A percentile compares a stretch with the other conserved stretches of the same genome.
Conservation (phyloP, 2,888 invertebrate species). For the Saturnia pavonia region DNA sequence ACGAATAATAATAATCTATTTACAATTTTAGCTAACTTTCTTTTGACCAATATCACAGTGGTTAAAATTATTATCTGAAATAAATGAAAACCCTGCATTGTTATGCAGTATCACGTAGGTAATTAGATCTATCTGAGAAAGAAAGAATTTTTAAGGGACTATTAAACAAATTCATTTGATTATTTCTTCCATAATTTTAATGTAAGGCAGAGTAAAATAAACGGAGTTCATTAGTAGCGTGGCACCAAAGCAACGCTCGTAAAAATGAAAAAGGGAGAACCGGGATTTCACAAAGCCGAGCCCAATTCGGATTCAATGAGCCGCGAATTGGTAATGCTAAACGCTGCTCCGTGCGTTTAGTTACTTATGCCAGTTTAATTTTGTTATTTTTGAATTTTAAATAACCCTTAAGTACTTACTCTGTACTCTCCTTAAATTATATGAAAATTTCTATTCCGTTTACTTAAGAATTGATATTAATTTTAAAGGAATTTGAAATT, state of each 20-base stretch:
- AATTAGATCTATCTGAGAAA: not conserved
- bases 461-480: not conserved
- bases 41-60: too few species aligned
- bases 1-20: too few species aligned
- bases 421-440: not conserved
- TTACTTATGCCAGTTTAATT: not conserved
- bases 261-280: conserved; percentile 64
- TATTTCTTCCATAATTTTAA: conserved; percentile 36
- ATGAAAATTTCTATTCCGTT: not conserved
- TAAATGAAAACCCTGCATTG: too few species aligned
- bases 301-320: conserved; percentile 69
- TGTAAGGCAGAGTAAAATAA: conserved; percentile 37
- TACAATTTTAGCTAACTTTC: too few species aligned
- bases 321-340: conserved; percentile 65
- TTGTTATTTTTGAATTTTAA: conserved; percentile 1
- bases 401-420: not conserved
- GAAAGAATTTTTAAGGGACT: not conserved
- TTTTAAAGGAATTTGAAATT: too few species aligned
- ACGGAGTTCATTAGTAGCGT: conserved; percentile 58
- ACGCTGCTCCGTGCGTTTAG: conserved; percentile 34
- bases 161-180: conserved; percentile 17
- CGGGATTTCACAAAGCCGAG: conserved; percentile 59
- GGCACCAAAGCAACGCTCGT: conserved; percentile 58
- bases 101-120: not conserved
- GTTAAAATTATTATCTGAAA: too few species aligned